Base-by-base conservation (phyloP, 1,140 invertebrate genomes). In the Drosophila azteca region DNA sequence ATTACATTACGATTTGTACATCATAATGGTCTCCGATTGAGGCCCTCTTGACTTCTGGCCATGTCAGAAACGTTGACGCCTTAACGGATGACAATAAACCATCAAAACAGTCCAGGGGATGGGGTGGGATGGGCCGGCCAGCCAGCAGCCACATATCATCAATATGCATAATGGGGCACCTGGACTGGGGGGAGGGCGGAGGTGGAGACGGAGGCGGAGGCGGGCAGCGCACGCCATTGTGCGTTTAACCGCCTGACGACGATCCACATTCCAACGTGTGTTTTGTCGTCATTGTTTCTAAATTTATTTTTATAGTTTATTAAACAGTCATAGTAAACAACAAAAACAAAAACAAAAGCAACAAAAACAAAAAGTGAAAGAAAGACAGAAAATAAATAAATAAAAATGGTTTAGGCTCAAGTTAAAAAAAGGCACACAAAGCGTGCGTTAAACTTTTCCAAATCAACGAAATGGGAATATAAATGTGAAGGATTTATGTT, bases 241-340 rank as follows among this genome's bases (percentile, higher is more conserved):
- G 62, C 62, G 52, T 39, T 59, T 65, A 71, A 78, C 76, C 51
- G 76, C 72, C 72, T 20, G 20, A 2, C 57, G 62, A 68, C 83
- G 79, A 79, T 87, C 76, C 35, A 62, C 83, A 87, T 87, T 87
- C 83, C 83, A 50, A 87, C 52, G 83, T 73, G 83, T 87, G 65
- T 87, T 77, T 79, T 87, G 83, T 83, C 79, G 83, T 87, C 83
- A 87, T 87, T 87, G 83, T 87, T 79, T 87, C 79, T 87, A 88
- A 88, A 88, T 88, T 88, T 88, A 87, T 87, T 83, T 87, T 87
- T 87, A 87, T 87, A 87, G 83, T 87, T 87, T 87, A 87, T 87
- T 87, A 87, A 87, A 87, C 71, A 88, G 83, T 67, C 83, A 73
- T 72, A 79, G 64, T 66, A 52, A 65, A 81, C 70, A 77, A 59